phyloP scores from a whole-genome alignment of 2,888 invertebrate species.

The Drosophila tripunctata region DNA sequence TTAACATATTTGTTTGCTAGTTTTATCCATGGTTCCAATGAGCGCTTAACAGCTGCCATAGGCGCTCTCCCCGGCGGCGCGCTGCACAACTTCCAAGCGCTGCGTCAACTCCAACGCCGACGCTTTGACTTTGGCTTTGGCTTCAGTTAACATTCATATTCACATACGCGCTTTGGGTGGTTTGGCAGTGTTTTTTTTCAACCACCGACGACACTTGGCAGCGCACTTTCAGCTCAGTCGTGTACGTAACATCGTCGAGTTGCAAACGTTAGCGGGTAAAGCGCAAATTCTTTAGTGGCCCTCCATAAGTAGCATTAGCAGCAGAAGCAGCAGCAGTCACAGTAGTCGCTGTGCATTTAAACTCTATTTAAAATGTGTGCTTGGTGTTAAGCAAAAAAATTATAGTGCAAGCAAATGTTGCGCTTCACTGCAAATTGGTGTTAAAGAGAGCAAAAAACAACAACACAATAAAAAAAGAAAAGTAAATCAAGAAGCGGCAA shows the following conservation, averaged over 20 bases:
- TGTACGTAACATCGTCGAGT: constrained; percentile 81
- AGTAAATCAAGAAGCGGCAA: constrained; percentile 22
- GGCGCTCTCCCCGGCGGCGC: constrained; percentile 28
- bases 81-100: constrained; percentile 67
- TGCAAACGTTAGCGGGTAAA: constrained; percentile 69
- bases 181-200: constrained; percentile 43
- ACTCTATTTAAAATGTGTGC: constrained; percentile 47
- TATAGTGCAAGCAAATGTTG: constrained; percentile 45
- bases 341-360: constrained; percentile 26
- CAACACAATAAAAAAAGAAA: no score
- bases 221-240: constrained; percentile 72
- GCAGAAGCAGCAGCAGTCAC: constrained; percentile 45
- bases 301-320: constrained; percentile 36
- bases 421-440: constrained; percentile 63
- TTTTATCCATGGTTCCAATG: constrained; percentile 34
- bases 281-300: constrained; percentile 28
- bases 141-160: no score
- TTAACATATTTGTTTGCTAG: constrained; percentile 29
- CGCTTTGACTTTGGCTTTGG: constrained; percentile 71
- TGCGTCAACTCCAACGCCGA: constrained; percentile 77
- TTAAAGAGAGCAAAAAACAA: no score
- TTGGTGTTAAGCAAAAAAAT: constrained; percentile 47
- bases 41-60: constrained; percentile 42
- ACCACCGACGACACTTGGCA: constrained; percentile 49
- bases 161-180: constrained; percentile 31